Base-by-base conservation (phyloP, 2,888 invertebrate species). In the Agonopterix alstromeriana region DNA sequence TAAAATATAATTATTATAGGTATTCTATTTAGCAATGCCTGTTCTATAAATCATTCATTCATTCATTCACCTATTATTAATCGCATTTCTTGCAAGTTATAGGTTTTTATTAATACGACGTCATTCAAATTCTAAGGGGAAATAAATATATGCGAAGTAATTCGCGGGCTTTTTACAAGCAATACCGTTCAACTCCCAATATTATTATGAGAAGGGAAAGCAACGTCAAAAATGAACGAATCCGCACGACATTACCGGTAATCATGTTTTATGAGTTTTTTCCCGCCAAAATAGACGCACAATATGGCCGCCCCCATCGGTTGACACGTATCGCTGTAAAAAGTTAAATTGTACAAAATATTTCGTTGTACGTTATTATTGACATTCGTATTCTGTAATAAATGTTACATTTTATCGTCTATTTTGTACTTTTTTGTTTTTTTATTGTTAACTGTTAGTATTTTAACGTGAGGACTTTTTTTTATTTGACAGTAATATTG, bases 181-280 rank as follows among this genome's bases (percentile, higher is more conserved):
- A 17, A 36, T n/a, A 36, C 17, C 38, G 45, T 45, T 38, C 53
- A 56, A 55, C 62, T 56, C 58, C 61, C 56, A 38, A 38, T 38
- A 27, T 56, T 56, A 59, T 63, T 63, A 68, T 62, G 64, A 65
- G 61, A 67, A 60, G 60, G 9, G 36, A 17, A 27, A 9, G 50
- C 63, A 68, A 69, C 70, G 71, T 71, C 73, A 72, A 67, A 72
- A 73, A 63, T 65, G 72, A 73, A 73, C 67, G 73, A 77, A 77
- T 73, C 73, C 70, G 38, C 38, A 61, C 71, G 68, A 77, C 77
- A 80, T 82, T 78, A 77, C 72, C 70, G 67, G 78, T 81, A 81
- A 82, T 82, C 79, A 77, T 77, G 71, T 76, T 82, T 82, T 82
- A 84, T 82, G 82, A 79, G 81, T 77, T 78, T 65, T 48, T 70